Evolutionary conservation across 2,888 invertebrate species (phyloP), one percentile per base, ranked within the genome.

Genomic region (Priocnemis perturbator): DNA sequence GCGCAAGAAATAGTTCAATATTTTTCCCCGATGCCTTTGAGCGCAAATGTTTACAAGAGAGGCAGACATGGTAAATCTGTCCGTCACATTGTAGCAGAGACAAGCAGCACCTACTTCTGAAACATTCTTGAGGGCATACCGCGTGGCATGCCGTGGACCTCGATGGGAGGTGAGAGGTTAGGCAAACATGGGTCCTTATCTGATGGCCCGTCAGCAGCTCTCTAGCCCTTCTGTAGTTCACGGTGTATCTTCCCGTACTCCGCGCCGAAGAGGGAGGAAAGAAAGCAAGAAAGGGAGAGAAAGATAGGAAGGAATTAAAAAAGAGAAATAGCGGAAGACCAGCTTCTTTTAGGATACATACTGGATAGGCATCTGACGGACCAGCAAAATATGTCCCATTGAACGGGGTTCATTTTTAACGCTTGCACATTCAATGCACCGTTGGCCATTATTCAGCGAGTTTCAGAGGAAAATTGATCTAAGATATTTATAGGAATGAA

Each of bases 81-180:
- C 85, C 75, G 81, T 85, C 85, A 83, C 71, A 79, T 78, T 73
- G 76, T 74, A 74, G 73, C 59, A 64, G 69, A 73, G 78, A 79
- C 63, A 82, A 82, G 83, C 81, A 75, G 81, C 84, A 85, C 84
- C 84, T 82, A 82, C 82, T 80, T 81, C 78, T 81, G 37, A 37
- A 37, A 37, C 37, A 37, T 50, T 50, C 50, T 50, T 50, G 73
- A 76, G 71, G 73, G 74, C 77, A 64, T 62, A 70, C 73, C 73
- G 67, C 69, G 75, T 70, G 78, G 62, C 71, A 71, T 56, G 67
- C 72, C 76, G 72, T 73, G 74, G 77, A 73, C 78, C 74, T 74
- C 77, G 81, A 77, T 75, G 78, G 79, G 83, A 87, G 87, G 87
- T 87, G 86, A 87, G 86, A 87, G 87, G 87, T 87, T 87, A 87